Base-by-base conservation (phyloP, 2,888 invertebrate species). In the Diabrotica balteata region DNA sequence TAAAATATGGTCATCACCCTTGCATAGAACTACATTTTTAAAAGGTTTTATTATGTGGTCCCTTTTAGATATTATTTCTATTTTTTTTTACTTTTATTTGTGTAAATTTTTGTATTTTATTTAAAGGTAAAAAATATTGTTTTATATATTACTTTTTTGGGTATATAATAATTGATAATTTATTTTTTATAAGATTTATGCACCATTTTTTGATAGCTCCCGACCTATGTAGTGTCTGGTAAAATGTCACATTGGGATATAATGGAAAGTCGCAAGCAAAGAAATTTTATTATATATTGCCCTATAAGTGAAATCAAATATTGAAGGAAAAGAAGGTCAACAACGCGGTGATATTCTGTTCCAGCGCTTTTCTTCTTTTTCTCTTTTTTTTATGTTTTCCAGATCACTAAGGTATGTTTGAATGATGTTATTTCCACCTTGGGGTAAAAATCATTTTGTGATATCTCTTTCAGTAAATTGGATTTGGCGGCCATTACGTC, bases 251-350 rank as follows among this genome's bases (percentile, higher is more conserved):
- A 63, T 58, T 47, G 49, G 53, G 44, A 58, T 46, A 51, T 59
- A 58, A 63, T 53, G 64, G 64, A 59, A 67, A 67, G 62, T 62
- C 62, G 66, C 61, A 51, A 57, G 61, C 67, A 49, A 42, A 53
- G 59, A 67, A 67, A 66, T 66, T 61, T 63, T 67, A 62, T 63
- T 67, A 67, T 63, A 67, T 67, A 67, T 67, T 63, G 59, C 67
- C 62, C 47, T 67, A 67, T 67, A 59, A 67, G 62, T 62, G 67
- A 67, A 59, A 67, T 63, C 67, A 67, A 67, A 67, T 67, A 67
- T 67, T 59, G 58, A 59, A 63, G 53, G 62, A 53, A 67, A 54
- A 59, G 52, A 58, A 62, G 67, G 67, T 67, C 67, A 67, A 67
- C 63, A 67, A 22, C 67, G 42, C 62, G 59, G 59, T 53, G 52